Evolutionary conservation across 2,113 vertebrate genomes (phyloP).

Genomic region (Galeopterus variegatus): DNA sequence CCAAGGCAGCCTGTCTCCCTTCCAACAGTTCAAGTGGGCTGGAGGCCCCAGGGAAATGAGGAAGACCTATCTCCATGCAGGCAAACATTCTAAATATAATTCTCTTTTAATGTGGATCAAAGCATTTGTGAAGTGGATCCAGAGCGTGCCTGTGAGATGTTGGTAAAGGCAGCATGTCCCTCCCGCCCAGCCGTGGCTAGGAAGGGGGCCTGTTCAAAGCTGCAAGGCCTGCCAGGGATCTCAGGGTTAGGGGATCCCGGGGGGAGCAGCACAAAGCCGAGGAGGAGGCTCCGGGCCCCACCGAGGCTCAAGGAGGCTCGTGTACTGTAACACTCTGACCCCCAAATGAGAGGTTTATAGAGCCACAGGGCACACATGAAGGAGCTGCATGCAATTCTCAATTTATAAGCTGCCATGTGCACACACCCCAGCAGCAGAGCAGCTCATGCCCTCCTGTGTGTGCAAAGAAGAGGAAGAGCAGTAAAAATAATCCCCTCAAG

Average conservation of each 20-base stretch:
- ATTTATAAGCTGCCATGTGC: background rate
- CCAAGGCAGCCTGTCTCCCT: background rate
- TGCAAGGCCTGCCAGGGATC: background rate
- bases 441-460: background rate
- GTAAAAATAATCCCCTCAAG: background rate
- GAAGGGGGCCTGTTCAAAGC: background rate
- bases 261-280: background rate
- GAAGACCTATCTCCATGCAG: background rate
- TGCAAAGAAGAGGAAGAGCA: background rate
- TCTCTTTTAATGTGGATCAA: background rate
- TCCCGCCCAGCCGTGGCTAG: background rate
- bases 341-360: background rate
- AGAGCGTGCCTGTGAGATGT: background rate
- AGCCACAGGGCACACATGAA: too few species aligned
- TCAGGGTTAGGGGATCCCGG: background rate
- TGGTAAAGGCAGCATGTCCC: background rate
- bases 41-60: background rate
- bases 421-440: background rate
- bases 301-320: rapidly evolving
- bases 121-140: background rate
- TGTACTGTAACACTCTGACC: background rate
- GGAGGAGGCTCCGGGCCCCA: background rate
- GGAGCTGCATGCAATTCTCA: background rate
- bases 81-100: background rate
- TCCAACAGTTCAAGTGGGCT: background rate